Evolutionary conservation across 64 coral and sea anemone species (phyloP).

Genomic region (Montipora foliosa): DNA sequence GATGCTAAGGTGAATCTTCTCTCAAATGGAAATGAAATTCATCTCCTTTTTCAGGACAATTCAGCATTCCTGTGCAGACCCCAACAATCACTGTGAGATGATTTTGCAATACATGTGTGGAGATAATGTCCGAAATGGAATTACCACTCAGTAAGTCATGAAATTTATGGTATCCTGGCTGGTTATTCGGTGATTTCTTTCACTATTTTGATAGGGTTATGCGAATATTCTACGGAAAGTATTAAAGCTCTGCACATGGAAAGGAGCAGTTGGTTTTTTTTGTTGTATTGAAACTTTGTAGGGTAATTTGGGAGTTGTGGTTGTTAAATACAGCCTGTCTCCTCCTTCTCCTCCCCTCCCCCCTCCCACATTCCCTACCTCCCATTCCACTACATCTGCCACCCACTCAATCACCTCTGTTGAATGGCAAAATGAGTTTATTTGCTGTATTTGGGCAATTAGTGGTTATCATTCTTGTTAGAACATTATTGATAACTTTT

Average conservation of each 20-base stretch:
- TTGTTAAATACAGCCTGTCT: no score
- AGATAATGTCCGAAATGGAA: constrained; percentile 78
- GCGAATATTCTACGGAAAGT: no score
- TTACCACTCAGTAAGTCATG: constrained; percentile 77
- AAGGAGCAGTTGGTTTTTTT: no score
- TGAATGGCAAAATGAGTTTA: no score
- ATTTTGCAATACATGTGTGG: constrained; percentile 94
- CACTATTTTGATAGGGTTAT: background rate
- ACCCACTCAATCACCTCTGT: no score
- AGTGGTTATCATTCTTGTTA: background rate
- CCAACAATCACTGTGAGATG: constrained; percentile 84
- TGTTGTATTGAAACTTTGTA: no score
- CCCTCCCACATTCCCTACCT: no score
- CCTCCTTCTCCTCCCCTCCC: no score
- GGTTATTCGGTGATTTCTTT: background rate
- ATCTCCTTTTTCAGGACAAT: constrained; percentile 72
- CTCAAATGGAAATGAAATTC: background rate
- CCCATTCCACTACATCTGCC: no score
- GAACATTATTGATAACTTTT: background rate
- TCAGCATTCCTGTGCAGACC: constrained; percentile 88
- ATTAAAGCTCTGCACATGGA: no score
- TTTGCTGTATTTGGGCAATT: no score
- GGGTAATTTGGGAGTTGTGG: no score
- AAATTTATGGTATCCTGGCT: background rate
- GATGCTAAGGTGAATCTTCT: background rate